These are phyloP conservation scores for Gambusia yucatana DNA, from an alignment of 2,797 vertebrate genomes.

Conservation along the genomic window DNA sequence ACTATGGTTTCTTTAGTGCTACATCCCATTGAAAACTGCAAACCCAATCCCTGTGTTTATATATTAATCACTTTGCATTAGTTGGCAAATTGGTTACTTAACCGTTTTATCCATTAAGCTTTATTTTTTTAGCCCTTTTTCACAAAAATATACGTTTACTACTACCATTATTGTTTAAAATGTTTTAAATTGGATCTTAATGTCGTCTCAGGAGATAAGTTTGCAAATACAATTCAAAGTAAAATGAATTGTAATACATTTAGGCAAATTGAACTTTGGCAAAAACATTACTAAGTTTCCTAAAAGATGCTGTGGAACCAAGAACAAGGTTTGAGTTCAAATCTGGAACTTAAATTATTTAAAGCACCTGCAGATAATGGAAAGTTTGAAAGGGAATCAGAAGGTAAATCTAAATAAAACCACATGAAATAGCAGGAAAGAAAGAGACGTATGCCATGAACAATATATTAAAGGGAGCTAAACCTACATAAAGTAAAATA, in stretches of 20 bases:
- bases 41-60: background rate
- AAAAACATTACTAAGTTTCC: background rate
- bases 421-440: background rate
- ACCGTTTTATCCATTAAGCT: background rate
- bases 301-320: background rate
- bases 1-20: background rate
- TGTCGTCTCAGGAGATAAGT: background rate
- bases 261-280: background rate
- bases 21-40: background rate
- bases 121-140: background rate
- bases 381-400: background rate
- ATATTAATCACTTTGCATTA: background rate
- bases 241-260: background rate
- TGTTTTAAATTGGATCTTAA: background rate
- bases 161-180: background rate
- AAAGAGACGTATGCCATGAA: background rate
- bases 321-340: background rate
- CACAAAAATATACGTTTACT: background rate
- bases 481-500: background rate
- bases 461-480: background rate
- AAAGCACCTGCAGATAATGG: background rate
- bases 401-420: background rate
- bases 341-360: background rate
- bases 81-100: background rate
- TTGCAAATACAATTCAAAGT: background rate